phyloP scores from a whole-genome alignment of 2,797 vertebrate genomes.

The Falco peregrinus region DNA sequence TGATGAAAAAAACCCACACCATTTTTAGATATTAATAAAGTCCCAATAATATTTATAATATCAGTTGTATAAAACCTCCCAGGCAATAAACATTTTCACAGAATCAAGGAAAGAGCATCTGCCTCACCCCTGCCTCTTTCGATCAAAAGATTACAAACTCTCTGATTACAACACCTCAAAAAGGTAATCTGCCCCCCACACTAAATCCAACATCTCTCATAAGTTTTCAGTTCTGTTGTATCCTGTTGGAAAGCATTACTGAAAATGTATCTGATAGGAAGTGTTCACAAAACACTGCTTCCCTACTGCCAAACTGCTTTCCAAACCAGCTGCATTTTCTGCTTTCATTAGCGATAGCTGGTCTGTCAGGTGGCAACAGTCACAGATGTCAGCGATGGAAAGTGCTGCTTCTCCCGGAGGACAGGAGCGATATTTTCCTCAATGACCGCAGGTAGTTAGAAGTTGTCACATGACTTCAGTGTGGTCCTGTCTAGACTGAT shows the following conservation, averaged over 20 bases:
- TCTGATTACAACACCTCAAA: not conserved
- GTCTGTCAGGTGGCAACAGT: not conserved
- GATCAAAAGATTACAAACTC: not conserved
- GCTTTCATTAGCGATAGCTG: not conserved
- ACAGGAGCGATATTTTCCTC: not conserved
- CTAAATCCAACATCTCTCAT: not conserved
- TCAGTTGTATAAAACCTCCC: not conserved
- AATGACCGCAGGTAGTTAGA: not conserved
- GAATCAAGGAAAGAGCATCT: not conserved
- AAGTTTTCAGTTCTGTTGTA: not conserved
- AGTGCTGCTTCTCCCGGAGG: not conserved
- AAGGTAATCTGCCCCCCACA: not conserved
- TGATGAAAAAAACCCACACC: not conserved
- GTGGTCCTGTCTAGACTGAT: not conserved
- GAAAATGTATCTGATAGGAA: not conserved
- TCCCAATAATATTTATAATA: not conserved
- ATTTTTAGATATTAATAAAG: not conserved
- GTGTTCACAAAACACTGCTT: not conserved
- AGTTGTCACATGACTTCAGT: not conserved
- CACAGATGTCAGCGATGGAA: not conserved
- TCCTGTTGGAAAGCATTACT: not conserved
- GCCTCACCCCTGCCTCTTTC: not conserved
- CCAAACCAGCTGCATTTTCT: not conserved
- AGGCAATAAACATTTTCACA: not conserved
- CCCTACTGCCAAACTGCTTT: not conserved